Evolutionary conservation across 2,113 vertebrate species (phyloP).

Genomic region (Burhinus bistriatus): DNA sequence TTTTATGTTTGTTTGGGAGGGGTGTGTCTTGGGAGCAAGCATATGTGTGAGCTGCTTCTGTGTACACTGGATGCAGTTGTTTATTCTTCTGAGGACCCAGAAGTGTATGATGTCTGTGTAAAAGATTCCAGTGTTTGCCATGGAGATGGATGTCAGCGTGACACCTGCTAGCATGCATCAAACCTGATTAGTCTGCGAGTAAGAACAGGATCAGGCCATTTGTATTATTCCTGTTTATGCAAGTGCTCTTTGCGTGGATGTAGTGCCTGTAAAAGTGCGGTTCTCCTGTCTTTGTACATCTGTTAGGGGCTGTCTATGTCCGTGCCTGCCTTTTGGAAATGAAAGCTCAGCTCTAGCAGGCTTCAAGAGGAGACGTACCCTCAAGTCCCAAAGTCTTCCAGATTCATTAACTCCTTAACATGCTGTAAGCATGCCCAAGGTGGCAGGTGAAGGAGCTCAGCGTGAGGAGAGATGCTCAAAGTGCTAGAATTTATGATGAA

Average conservation of each 20-base stretch:
- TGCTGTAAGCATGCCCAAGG: background rate
- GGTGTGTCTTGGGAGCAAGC: background rate
- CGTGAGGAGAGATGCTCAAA: background rate
- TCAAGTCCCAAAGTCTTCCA: background rate
- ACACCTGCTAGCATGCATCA: background rate
- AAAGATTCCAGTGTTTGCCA: background rate
- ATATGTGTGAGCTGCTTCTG: background rate
- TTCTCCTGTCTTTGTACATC: background rate
- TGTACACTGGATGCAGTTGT: background rate
- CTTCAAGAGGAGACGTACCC: background rate
- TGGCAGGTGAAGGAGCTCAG: background rate
- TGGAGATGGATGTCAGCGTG: background rate
- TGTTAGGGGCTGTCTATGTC: background rate
- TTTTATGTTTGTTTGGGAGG: background rate
- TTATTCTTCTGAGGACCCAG: background rate
- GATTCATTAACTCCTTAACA: background rate
- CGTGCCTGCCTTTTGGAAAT: background rate
- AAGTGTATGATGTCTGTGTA: background rate
- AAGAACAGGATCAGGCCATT: background rate
- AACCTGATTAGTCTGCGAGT: background rate
- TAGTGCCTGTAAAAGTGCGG: background rate
- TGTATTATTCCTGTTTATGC: background rate
- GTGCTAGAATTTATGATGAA: background rate
- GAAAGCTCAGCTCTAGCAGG: background rate
- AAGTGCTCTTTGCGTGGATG: background rate